A percentile compares a stretch with the other conserved stretches of the same genome.
These are phyloP conservation scores for Yponomeuta evonymella DNA, from an alignment of 2,888 invertebrate species.

Conservation along the genomic window DNA sequence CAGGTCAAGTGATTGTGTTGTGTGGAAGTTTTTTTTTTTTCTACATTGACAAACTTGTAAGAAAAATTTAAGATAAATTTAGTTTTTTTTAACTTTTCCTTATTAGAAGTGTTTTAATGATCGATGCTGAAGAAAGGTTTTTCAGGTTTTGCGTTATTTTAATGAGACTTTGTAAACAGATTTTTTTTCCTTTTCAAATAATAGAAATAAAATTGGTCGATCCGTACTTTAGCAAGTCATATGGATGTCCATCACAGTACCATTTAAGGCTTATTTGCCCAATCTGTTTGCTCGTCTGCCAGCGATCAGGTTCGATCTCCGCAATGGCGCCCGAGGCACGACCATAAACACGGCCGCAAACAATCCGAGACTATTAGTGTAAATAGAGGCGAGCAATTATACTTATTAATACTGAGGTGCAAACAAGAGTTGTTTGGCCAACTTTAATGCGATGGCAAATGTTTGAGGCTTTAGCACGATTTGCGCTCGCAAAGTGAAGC, in stretches of 20 bases:
- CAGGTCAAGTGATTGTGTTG: no score
- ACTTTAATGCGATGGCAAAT: not conserved
- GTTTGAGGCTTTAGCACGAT: not conserved
- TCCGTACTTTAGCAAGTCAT: not conserved
- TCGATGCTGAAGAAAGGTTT: no score
- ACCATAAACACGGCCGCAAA: slow-evolving; percentile 40
- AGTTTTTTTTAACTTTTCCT: no score
- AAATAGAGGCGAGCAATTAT: slow-evolving; percentile 34
- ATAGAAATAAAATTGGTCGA: no score
- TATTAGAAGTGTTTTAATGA: no score
- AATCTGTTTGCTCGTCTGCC: slow-evolving; percentile 2
- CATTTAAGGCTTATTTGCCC: not conserved
- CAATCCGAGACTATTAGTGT: slow-evolving; percentile 28
- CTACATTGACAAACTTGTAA: no score
- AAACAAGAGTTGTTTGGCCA: not conserved
- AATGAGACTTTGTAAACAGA: no score
- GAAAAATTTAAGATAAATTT: no score
- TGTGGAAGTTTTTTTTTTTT: no score
- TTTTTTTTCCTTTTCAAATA: no score
- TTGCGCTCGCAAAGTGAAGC: not conserved
- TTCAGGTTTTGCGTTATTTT: no score
- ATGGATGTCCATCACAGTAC: not conserved
- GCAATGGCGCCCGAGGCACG: slow-evolving; percentile 40
- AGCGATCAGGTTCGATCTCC: slow-evolving; percentile 35
- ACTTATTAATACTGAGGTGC: slow-evolving; percentile 18